phyloP scores from a whole-genome alignment of 2,113 vertebrate genomes.

The Cygnus buccinator region DNA sequence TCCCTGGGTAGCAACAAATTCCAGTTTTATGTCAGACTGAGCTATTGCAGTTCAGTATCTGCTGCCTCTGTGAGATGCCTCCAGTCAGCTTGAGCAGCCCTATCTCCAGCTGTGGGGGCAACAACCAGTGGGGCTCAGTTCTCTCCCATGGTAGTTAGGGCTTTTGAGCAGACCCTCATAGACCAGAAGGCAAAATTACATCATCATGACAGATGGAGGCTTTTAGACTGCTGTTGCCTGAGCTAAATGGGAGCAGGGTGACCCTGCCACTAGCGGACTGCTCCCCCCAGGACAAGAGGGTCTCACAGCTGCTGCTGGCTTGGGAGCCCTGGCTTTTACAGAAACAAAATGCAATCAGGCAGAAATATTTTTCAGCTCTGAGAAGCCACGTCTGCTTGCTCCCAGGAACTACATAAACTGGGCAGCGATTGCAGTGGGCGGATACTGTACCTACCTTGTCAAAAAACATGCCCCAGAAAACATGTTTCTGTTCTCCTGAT shows the following conservation, averaged over 20 bases:
- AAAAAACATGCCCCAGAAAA: neutral
- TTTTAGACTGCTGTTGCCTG: neutral
- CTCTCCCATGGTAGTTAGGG: neutral
- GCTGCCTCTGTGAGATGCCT: neutral
- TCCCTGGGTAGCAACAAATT: neutral
- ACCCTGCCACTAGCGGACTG: neutral
- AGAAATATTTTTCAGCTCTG: neutral
- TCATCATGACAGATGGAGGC: neutral
- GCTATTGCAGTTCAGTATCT: neutral
- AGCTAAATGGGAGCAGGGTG: neutral
- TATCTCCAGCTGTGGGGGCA: neutral
- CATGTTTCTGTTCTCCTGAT: fast-evolving
- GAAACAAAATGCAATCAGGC: neutral
- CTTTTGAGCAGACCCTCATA: neutral
- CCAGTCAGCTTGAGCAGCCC: neutral
- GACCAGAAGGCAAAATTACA: neutral
- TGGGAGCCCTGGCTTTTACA: fast-evolving
- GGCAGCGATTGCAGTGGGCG: neutral
- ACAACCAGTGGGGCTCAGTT: neutral
- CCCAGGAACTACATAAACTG: neutral
- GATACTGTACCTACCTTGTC: neutral
- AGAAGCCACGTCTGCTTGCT: neutral
- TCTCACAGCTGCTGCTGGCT: neutral
- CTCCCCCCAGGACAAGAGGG: neutral
- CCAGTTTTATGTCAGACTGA: neutral